These are phyloP conservation scores for Steatocranus sp. DNA, from an alignment of 2,797 vertebrate species.

Conservation along the genomic window DNA sequence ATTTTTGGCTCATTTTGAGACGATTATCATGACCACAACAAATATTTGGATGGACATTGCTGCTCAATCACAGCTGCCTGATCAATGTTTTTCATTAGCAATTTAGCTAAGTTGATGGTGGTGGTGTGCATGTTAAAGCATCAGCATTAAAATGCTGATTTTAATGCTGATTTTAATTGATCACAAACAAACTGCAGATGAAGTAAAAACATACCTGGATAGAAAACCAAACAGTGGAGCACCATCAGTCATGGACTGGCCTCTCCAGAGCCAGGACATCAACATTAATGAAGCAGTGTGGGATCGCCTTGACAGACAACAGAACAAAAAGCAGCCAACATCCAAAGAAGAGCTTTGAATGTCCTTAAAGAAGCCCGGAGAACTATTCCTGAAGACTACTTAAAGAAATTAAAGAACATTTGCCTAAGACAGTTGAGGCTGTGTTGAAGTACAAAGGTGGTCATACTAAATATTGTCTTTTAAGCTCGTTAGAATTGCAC, in stretches of 20 bases:
- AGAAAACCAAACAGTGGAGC: not conserved
- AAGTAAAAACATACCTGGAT: not conserved
- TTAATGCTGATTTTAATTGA: too few species aligned
- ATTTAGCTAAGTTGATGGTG: not conserved
- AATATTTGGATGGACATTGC: fast-evolving
- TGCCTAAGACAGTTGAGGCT: not conserved
- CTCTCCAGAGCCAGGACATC: not conserved
- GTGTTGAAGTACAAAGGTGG: not conserved
- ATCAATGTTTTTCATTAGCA: fast-evolving
- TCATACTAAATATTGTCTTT: not conserved
- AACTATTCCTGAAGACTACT: not conserved
- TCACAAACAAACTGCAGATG: not conserved
- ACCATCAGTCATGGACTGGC: not conserved
- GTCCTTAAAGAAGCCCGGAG: not conserved
- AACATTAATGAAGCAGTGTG: not conserved
- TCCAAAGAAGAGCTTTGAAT: not conserved
- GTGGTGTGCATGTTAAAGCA: fast-evolving
- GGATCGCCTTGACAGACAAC: not conserved
- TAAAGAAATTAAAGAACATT: not conserved
- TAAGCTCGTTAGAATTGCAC: fast-evolving
- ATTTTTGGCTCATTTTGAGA: not conserved
- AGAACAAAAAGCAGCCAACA: not conserved
- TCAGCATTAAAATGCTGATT: too few species aligned
- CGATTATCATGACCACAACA: not conserved
- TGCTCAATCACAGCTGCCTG: not conserved